phyloP scores from a whole-genome alignment of 2,888 invertebrate genomes.

The Campaea margaritaria region DNA sequence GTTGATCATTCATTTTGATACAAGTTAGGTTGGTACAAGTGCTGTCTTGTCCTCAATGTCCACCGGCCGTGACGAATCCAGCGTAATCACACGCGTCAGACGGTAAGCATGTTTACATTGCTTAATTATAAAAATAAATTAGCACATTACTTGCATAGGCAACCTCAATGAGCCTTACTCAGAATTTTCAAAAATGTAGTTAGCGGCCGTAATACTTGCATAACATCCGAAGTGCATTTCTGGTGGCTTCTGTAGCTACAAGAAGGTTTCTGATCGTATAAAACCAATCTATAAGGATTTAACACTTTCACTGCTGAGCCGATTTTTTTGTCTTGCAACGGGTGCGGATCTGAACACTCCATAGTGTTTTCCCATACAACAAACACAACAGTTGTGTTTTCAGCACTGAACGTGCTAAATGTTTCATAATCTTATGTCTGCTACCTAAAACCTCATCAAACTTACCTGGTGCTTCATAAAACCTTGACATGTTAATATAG shows the following conservation, averaged over 20 bases:
- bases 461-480: too few relatives aligned
- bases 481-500: constrained; percentile 63
- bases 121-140: constrained; percentile 19
- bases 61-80: constrained; percentile 56
- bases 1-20: constrained; percentile 8
- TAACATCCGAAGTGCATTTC: too few relatives aligned
- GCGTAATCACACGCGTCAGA: constrained; percentile 49
- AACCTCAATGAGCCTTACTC: not conserved
- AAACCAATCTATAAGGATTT: too few relatives aligned
- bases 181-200: not conserved
- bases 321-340: too few relatives aligned
- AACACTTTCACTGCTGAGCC: too few relatives aligned
- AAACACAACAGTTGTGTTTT: too few relatives aligned
- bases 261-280: too few relatives aligned
- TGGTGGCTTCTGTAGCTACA: not conserved
- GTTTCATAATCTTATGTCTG: not conserved
- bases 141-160: not conserved
- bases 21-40: constrained; percentile 9
- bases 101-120: constrained; percentile 38
- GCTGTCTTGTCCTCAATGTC: constrained; percentile 58
- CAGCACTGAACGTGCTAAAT: too few relatives aligned
- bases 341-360: too few relatives aligned
- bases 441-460: too few relatives aligned
- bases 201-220: too few relatives aligned
- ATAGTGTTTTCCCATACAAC: too few relatives aligned